Percentiles rank a stretch among this genome's conserved stretches.
phyloP scores from a whole-genome alignment of 1,140 invertebrate genomes.

The Formica exsecta region DNA sequence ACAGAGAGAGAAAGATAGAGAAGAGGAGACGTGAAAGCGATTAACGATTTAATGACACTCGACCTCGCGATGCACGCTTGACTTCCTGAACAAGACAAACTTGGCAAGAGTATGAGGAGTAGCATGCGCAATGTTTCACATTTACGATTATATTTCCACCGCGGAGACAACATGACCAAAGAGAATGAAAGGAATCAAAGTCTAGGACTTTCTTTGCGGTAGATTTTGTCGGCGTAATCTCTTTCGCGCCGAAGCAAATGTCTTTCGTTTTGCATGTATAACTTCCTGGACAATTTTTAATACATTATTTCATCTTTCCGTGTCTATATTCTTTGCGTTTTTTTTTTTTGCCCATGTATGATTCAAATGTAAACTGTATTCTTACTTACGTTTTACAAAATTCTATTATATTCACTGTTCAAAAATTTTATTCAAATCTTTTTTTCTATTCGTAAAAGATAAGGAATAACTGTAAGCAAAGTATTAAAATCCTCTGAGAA shows the following conservation, averaged over 20 bases:
- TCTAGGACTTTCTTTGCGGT: neutral
- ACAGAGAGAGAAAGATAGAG: constrained; percentile 24
- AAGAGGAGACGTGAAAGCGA: constrained; percentile 63
- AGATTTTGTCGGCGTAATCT: neutral
- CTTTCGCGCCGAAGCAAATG: neutral
- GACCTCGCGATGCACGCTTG: constrained; percentile 29
- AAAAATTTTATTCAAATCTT: neutral
- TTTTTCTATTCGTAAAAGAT: neutral
- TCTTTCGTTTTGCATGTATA: constrained; percentile 34
- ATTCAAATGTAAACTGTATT: neutral
- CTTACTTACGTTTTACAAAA: neutral
- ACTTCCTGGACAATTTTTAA: constrained; percentile 51
- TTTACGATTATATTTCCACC: neutral
- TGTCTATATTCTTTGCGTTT: neutral
- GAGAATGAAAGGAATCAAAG: constrained; percentile 40
- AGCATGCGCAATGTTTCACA: neutral
- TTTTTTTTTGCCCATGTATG: neutral
- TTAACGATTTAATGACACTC: constrained; percentile 68
- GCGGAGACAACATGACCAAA: neutral
- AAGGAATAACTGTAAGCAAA: neutral
- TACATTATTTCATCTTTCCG: constrained; percentile 61
- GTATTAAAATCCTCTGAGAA: neutral
- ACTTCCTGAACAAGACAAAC: constrained; percentile 28
- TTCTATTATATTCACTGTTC: neutral
- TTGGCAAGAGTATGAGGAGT: neutral